Evolutionary conservation across 2,888 invertebrate species (phyloP).

Genomic region (Orthosia cruda): DNA sequence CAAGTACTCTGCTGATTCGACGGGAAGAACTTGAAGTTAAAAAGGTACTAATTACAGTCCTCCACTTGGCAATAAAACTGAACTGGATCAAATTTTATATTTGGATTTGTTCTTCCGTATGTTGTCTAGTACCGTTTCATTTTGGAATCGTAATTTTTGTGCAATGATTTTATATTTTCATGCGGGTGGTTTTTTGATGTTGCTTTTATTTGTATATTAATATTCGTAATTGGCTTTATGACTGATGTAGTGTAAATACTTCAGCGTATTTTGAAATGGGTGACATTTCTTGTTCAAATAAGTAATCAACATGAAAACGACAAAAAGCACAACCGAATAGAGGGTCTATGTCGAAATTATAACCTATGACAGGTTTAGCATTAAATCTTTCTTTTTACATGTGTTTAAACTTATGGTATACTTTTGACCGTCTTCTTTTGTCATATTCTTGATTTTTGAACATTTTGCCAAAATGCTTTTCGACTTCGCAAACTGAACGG

Average conservation of each 20-base stretch:
- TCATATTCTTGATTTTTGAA: background rate
- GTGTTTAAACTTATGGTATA: background rate
- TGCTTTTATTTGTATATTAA: background rate
- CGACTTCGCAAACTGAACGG: too few relatives aligned
- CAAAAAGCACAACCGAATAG: too few relatives aligned
- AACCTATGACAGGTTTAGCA: background rate
- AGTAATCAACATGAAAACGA: background rate
- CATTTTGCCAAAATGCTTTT: background rate
- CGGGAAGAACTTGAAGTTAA: conserved; percentile 26
- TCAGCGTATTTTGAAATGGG: background rate
- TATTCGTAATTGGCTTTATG: background rate
- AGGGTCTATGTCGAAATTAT: background rate
- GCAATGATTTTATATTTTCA: background rate
- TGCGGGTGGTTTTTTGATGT: background rate
- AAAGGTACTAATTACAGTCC: conserved; percentile 39
- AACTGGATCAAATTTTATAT: conserved; percentile 31
- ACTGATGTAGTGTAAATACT: background rate
- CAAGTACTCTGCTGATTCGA: conserved; percentile 11
- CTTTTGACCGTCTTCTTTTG: background rate
- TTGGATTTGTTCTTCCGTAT: conserved; percentile 16
- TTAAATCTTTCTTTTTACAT: background rate
- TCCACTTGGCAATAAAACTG: conserved; percentile 32
- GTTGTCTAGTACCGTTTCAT: conserved; percentile 6
- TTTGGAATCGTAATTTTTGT: background rate
- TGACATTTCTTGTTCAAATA: background rate